Evolutionary conservation across 1,140 invertebrate genomes (phyloP).

Genomic region (Paraescarpia echinospica): DNA sequence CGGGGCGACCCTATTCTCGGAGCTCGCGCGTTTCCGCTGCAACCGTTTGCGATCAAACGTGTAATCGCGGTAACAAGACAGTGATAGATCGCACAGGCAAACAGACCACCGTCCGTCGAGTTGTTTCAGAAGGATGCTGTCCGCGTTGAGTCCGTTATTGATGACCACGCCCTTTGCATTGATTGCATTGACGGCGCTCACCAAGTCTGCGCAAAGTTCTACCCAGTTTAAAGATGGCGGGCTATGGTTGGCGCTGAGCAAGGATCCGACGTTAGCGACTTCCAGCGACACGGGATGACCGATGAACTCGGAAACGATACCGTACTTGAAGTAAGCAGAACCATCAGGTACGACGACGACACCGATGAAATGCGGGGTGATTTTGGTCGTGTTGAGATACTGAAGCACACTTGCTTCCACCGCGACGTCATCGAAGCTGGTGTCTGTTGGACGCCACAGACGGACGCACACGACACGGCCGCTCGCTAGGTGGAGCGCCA

Average conservation of each 20-base stretch:
- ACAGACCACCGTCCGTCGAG: not conserved
- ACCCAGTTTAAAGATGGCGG: not conserved
- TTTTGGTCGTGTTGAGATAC: not conserved
- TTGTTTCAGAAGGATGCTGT: not conserved
- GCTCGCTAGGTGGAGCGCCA: not conserved
- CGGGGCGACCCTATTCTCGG: not conserved
- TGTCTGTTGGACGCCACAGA: not conserved
- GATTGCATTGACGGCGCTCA: not conserved
- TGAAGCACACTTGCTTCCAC: not conserved
- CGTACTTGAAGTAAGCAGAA: not conserved
- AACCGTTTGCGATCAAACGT: not conserved
- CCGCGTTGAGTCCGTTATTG: not conserved
- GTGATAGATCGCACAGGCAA: not conserved
- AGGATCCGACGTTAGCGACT: not conserved
- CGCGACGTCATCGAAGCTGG: not conserved
- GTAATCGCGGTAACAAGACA: not conserved
- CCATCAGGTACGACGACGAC: not conserved
- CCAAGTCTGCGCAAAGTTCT: not conserved
- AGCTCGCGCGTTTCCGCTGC: not conserved
- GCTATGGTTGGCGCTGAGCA: not conserved
- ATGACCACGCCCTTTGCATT: not conserved
- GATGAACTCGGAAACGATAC: not conserved
- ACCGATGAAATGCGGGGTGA: not conserved
- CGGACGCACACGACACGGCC: not conserved
- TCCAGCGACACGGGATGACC: not conserved